Evolutionary conservation across 2,888 invertebrate species (phyloP).

Genomic region (Ceraclea dissimilis): DNA sequence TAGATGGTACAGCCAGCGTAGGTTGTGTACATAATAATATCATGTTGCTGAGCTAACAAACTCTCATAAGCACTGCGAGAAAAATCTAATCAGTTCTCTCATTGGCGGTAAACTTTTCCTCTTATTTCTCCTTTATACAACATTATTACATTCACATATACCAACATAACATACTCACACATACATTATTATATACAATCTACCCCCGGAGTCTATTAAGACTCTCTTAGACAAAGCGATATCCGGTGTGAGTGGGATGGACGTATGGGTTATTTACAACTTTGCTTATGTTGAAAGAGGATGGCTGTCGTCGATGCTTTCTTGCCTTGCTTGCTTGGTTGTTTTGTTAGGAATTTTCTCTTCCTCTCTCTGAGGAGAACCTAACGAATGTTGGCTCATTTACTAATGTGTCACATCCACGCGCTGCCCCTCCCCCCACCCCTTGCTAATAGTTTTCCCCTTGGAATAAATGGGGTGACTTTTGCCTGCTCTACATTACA

Average conservation of each 20-base stretch:
- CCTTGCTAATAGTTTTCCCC: slow-evolving; percentile 24
- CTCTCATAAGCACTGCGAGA: slow-evolving; percentile 25
- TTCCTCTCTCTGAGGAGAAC: slow-evolving; percentile 19
- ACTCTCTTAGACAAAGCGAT: slow-evolving; percentile 24
- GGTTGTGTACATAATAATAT: too few species aligned
- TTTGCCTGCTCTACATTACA: not conserved
- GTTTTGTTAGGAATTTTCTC: not conserved
- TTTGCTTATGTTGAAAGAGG: not conserved
- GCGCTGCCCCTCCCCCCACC: slow-evolving; percentile 30
- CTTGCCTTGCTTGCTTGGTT: not conserved
- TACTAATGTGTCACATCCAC: slow-evolving; percentile 54
- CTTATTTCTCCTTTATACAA: slow-evolving; percentile 7
- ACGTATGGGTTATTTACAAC: not conserved
- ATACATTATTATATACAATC: not conserved
- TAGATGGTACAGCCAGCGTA: too few species aligned
- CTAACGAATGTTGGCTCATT: slow-evolving; percentile 52
- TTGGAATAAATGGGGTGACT: slow-evolving; percentile 15
- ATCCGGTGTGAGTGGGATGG: slow-evolving; percentile 13
- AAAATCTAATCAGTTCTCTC: slow-evolving; percentile 26
- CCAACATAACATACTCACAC: slow-evolving; percentile 10
- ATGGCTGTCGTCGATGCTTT: not conserved
- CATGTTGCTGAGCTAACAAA: slow-evolving; percentile 20
- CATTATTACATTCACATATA: slow-evolving; percentile 2
- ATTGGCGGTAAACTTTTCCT: slow-evolving; percentile 23
- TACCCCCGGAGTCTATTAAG: slow-evolving; percentile 20